Conservation (phyloP, 2,113 vertebrate genomes). For the Prinia subflava region DNA sequence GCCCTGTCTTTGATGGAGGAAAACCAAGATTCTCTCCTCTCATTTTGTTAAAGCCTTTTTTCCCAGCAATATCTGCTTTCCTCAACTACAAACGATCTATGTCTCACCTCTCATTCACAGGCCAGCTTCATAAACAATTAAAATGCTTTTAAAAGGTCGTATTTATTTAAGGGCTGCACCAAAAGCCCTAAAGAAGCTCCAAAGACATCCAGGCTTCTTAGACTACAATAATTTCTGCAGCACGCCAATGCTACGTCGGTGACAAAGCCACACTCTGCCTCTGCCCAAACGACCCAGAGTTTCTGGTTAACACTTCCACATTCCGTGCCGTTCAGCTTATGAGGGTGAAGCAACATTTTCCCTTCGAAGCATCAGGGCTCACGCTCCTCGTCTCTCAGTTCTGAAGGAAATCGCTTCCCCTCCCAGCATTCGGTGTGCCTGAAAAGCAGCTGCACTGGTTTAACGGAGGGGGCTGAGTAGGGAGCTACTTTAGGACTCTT, state of each 20-base stretch:
- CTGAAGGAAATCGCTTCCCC: neutral
- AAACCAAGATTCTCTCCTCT: neutral
- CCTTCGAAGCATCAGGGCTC: neutral
- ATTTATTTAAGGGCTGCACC: neutral
- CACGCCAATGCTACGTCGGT: neutral
- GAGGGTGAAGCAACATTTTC: neutral
- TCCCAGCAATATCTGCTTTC: neutral
- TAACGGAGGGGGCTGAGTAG: neutral
- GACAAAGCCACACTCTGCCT: neutral
- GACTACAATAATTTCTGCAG: neutral
- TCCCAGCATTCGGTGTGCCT: neutral
- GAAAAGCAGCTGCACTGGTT: neutral
- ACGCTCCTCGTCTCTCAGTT: neutral
- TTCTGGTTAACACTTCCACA: neutral
- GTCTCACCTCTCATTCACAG: neutral
- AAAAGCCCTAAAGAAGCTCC: neutral
- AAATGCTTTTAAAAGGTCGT: neutral
- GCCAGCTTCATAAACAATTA: neutral
- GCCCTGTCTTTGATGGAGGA: neutral
- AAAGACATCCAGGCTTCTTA: neutral
- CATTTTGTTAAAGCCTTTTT: neutral
- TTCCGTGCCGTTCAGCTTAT: neutral
- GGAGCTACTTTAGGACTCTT: slow-evolving; percentile 17
- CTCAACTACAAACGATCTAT: neutral
- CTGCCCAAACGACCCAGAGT: neutral